Percentiles rank a stretch among this genome's conserved stretches.
These are phyloP conservation scores for Hirtodrosophila alboralis DNA, from an alignment of 2,888 invertebrate species.

Conservation along the genomic window DNA sequence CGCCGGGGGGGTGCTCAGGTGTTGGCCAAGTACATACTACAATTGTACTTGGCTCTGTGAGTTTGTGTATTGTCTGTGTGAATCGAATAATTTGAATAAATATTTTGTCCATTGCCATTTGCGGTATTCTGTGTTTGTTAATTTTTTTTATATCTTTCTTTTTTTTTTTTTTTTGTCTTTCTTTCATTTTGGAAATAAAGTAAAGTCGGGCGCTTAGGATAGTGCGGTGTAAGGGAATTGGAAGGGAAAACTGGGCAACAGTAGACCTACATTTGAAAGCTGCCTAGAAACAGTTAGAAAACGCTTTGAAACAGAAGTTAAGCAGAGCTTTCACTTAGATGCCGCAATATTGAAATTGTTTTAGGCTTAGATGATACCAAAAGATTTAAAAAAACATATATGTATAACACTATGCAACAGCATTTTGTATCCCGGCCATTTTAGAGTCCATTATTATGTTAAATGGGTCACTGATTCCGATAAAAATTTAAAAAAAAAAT, in stretches of 20 bases:
- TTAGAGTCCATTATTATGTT: too few species aligned
- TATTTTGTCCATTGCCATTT: slow-evolving; percentile 78
- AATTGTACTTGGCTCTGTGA: slow-evolving; percentile 27
- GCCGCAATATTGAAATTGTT: too few species aligned
- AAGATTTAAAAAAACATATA: too few species aligned
- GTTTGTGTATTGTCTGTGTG: slow-evolving; percentile 51
- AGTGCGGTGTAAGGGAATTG: neutral
- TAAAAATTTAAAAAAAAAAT: too few species aligned
- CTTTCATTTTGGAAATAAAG: slow-evolving; percentile 51
- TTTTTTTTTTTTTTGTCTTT: too few species aligned
- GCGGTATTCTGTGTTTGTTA: slow-evolving; percentile 65
- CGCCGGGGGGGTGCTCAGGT: slow-evolving; percentile 31
- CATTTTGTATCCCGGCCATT: too few species aligned
- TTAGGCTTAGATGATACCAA: too few species aligned
- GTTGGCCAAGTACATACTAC: slow-evolving; percentile 43
- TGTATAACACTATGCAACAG: too few species aligned
- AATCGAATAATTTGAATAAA: slow-evolving; percentile 73
- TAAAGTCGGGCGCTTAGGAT: slow-evolving; percentile 24
- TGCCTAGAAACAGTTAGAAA: slow-evolving; percentile 11
- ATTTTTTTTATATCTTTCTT: too few species aligned
- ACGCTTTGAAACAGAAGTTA: neutral
- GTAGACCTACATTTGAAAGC: slow-evolving; percentile 38
- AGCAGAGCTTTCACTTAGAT: neutral
- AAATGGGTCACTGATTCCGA: too few species aligned
- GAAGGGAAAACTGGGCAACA: slow-evolving; percentile 1